Evolutionary conservation across 1,140 invertebrate species (phyloP).

Genomic region (Acyrthosiphon pisum): DNA sequence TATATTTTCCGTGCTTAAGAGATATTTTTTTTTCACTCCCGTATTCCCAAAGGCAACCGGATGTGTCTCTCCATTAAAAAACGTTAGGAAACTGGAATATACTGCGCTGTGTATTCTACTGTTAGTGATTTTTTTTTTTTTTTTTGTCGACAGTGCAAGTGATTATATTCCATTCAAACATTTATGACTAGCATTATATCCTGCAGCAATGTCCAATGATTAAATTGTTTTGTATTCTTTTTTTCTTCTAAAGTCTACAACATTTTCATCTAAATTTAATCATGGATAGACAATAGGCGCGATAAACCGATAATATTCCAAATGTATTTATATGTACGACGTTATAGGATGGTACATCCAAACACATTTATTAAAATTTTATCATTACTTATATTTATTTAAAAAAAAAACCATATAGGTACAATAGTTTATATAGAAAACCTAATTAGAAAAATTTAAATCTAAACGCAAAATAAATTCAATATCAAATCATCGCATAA

Average conservation of each 20-base stretch:
- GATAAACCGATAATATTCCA: not conserved
- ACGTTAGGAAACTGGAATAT: conserved; percentile 21
- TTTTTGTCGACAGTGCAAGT: not conserved
- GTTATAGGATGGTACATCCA: not conserved
- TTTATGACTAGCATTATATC: not conserved
- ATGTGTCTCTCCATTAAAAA: not conserved
- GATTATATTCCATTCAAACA: conserved; percentile 2
- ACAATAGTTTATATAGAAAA: too few species aligned
- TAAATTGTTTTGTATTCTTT: not conserved
- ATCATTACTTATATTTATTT: too few species aligned
- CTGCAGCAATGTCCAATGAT: not conserved
- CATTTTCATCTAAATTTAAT: not conserved
- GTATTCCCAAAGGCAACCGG: not conserved
- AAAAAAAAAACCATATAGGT: not conserved
- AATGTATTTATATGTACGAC: not conserved
- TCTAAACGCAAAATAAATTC: too few species aligned
- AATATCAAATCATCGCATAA: too few species aligned
- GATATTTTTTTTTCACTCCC: not conserved
- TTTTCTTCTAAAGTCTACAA: not conserved
- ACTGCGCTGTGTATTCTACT: not conserved
- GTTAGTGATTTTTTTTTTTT: not conserved
- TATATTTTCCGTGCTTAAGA: not conserved
- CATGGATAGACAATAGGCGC: not conserved
- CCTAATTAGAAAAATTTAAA: too few species aligned
- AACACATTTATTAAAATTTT: not conserved